Conservation (phyloP, 2,797 vertebrate genomes). For the Steatocranus sp. region DNA sequence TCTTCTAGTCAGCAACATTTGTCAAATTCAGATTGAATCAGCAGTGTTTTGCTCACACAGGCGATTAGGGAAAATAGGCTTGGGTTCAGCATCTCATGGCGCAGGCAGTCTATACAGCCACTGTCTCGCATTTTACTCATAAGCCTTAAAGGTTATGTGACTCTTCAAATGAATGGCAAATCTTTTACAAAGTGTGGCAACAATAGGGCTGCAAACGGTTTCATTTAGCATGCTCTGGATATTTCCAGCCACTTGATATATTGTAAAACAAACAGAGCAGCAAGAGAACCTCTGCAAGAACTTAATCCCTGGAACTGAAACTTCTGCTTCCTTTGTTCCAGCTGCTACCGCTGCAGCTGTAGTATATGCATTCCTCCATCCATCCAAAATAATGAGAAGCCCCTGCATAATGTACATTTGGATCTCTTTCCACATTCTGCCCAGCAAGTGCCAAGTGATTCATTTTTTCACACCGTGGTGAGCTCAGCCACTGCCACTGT, state of each 20-base stretch:
- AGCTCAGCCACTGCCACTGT: conserved; percentile 3
- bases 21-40: conserved; percentile 66
- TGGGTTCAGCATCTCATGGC: conserved; percentile 6
- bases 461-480: background rate
- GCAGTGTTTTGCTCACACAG: conserved; percentile 43
- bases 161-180: conserved; percentile 45
- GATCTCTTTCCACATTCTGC: conserved; percentile 17
- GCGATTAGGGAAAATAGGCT: conserved; percentile 45
- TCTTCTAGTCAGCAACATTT: conserved; percentile 59
- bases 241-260: conserved; percentile 38
- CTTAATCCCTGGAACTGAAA: conserved; percentile 63
- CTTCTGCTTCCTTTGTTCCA: conserved; percentile 46
- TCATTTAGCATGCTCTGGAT: conserved; percentile 29
- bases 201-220: conserved; percentile 7
- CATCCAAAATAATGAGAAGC: conserved; percentile 53
- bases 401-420: conserved; percentile 52
- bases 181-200: conserved; percentile 23
- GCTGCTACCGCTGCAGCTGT: conserved; percentile 12
- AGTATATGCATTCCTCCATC: conserved; percentile 9
- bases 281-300: conserved; percentile 33
- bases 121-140: conserved; percentile 23
- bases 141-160: conserved; percentile 43
- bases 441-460: conserved; percentile 22
- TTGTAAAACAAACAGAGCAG: conserved; percentile 62
- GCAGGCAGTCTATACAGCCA: conserved; percentile 11